phyloP scores from a whole-genome alignment of 2,888 invertebrate genomes.

The Lithophane semibrunnea region DNA sequence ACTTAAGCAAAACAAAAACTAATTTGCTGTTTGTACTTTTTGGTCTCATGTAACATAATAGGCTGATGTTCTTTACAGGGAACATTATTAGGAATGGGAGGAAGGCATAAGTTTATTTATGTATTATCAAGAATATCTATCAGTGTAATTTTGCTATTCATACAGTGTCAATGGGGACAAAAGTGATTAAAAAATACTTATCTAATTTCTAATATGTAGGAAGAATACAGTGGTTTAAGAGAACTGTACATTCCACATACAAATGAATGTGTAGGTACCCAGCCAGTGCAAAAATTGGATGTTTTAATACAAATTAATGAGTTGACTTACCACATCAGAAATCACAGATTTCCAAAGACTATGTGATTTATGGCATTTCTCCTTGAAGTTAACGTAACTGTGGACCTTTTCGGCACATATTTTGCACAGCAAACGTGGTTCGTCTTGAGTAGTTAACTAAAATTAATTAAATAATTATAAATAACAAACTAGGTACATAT shows the following conservation, averaged over 20 bases:
- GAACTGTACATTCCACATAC: neutral
- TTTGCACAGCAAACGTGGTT: constrained; percentile 60
- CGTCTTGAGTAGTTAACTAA: constrained; percentile 51
- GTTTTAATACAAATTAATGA: neutral
- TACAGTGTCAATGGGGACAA: too few relatives aligned
- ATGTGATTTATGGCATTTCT: constrained; percentile 71
- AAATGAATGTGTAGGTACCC: neutral
- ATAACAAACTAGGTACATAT: too few relatives aligned
- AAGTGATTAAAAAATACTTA: neutral
- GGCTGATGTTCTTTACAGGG: neutral
- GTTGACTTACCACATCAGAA: constrained; percentile 49
- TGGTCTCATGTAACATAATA: neutral
- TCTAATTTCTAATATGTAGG: neutral
- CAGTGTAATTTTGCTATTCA: neutral
- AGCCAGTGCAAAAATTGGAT: neutral
- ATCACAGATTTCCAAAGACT: constrained; percentile 70
- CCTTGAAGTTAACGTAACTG: constrained; percentile 72
- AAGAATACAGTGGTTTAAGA: neutral
- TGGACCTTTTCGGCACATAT: constrained; percentile 69
- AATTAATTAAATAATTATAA: neutral
- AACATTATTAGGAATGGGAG: too few relatives aligned
- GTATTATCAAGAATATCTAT: neutral
- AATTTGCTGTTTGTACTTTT: neutral
- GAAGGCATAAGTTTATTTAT: too few relatives aligned
- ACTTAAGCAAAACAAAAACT: neutral